Evolutionary conservation across 2,113 vertebrate species (phyloP), one percentile per base, ranked within the genome.

Genomic region (Xenus cinereus): DNA sequence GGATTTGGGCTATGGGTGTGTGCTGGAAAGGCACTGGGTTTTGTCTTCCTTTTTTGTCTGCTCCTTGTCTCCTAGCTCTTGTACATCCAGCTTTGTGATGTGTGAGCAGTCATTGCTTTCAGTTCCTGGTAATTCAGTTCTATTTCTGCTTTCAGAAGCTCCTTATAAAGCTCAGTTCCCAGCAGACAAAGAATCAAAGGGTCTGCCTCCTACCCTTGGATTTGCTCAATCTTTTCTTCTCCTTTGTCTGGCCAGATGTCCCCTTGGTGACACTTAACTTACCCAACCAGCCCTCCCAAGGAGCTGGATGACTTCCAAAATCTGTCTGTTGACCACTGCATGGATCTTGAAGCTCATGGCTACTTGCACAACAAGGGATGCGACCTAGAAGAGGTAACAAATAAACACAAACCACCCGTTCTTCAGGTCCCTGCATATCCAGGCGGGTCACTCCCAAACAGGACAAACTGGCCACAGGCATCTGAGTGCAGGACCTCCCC

Each of bases 21-120:
- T 57, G 53, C 41, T 50, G 72, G 71, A 74, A 93, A 43, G 51
- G 53, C 17, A 56, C 14, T 1, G 3, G 26, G 20, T 51, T 71
- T 62, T 77, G 26, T 35, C 32, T 63, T 75, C 30, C 27, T 8
- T 2, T 53, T 79, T 28, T 46, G 26, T 39, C 45, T 53, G 27
- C 21, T 63, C 10, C 51, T 56, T 24, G 60, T n/a, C 53, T n/a
- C 39, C 79, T 56, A n/a, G 54, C 9, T 80, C 43, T 39, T 33
- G 4, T 18, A 14, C 23, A 4, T 7, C 10, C 5, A 17, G 50
- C 12, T 83, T 63, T 71, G 50, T 76, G 48, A 57, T 0, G 0
- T 8, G 37, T 39, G 37, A 68, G 41, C 32, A 53, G 13, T 24
- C 1, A 1, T 17, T 63, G 56, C 51, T 67, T 90, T 95, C 0